These are phyloP conservation scores for Nephrotoma guestfalica DNA, from an alignment of 2,888 invertebrate species.

Conservation along the genomic window DNA sequence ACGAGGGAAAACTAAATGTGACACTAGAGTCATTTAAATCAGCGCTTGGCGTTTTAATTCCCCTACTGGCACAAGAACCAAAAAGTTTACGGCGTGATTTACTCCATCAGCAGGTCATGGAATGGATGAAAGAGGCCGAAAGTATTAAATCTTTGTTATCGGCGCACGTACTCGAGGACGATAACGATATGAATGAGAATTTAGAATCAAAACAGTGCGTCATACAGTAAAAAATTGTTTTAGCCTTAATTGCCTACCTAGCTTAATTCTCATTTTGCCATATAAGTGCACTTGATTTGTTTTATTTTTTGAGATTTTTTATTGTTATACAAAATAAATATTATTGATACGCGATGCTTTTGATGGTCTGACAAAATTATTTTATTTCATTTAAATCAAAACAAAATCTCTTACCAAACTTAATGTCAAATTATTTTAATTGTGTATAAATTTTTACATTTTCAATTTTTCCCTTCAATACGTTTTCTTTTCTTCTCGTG, in stretches of 20 bases:
- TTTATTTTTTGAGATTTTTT: background rate
- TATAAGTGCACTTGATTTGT: background rate
- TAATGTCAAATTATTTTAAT: background rate
- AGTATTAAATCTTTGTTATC: conserved; percentile 37
- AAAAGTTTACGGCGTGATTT: conserved; percentile 40
- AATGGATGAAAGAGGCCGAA: conserved; percentile 43
- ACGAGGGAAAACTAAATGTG: conserved; percentile 38
- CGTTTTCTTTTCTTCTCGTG: conserved; percentile 59
- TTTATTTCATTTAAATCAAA: background rate
- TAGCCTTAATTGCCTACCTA: conserved; percentile 46
- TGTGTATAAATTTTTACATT: background rate
- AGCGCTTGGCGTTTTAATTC: conserved; percentile 39
- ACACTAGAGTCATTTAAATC: conserved; percentile 43
- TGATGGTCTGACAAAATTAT: background rate
- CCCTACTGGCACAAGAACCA: conserved; percentile 41
- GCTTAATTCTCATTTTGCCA: background rate
- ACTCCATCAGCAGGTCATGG: conserved; percentile 38
- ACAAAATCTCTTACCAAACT: background rate
- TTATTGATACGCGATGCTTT: background rate
- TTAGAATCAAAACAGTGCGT: background rate
- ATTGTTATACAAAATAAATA: background rate
- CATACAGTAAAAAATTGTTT: background rate
- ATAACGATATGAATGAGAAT: background rate
- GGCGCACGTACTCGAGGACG: conserved; percentile 18
- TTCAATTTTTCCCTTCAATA: conserved; percentile 33